Evolutionary conservation across 2,113 vertebrate genomes (phyloP), one percentile per base, ranked within the genome.

Genomic region (Heterotilapia buettikoferi): DNA sequence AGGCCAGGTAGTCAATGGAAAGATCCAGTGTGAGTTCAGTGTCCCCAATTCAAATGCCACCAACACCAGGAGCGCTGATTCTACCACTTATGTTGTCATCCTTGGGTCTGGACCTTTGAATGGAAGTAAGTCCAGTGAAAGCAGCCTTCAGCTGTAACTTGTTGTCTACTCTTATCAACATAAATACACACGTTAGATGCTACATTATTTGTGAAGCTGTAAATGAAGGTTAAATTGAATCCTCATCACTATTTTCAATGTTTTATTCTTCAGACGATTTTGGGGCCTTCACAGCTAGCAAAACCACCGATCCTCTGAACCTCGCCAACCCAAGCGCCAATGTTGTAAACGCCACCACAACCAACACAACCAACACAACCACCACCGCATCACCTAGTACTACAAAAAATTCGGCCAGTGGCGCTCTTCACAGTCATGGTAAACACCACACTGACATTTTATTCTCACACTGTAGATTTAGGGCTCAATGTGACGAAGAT

Each of bases 211-310:
- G 43, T 24, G n/a, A 43, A 50, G 14, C 21, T 52, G 11, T 52
- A 19, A 53, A 66, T 19, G 24, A 47, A 66, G 9, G 5, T 9
- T 6, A 8, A 53, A 59, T 54, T 2, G 11, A n/a, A 24, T 36
- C 40, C 43, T 36, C 29, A 21, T 6, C 12, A 61, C 11, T n/a
- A 19, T 26, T 26, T 21, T 50, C 13, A 33, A 47, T 11, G 11
- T 13, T 83, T 82, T 14, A 2, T 79, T 38, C 5, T 43, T 43
- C 53, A 94, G 93, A 0, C 24, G 0, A 0, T 1, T 0, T 66
- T 1, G 61, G 18, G 1, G 0, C 0, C 7, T 84, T 94, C 13
- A 26, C 0, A 1, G 0, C 1, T 6, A 0, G 0, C 1, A 3
- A 26, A 9, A 3, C 0, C 29, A 76, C 2, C 0, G 2, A 0